phyloP scores from a whole-genome alignment of 2,888 invertebrate species.

The Tinea pellionella region DNA sequence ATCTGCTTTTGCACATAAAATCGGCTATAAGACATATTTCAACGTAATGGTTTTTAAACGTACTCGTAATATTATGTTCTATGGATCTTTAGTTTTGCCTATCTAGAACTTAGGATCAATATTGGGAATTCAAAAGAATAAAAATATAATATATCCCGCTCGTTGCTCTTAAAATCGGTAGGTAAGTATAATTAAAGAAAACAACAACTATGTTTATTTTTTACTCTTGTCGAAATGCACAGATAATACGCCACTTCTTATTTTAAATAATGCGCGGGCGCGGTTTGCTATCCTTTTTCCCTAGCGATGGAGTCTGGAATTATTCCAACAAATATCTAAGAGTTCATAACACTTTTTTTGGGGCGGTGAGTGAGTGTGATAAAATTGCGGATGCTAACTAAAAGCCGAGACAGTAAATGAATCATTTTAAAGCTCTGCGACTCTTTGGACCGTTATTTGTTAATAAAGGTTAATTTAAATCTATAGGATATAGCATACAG shows the following conservation, averaged over 20 bases:
- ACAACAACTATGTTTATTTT: too few species aligned
- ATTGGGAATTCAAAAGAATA: too few species aligned
- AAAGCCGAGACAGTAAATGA: not conserved
- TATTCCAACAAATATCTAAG: slow-evolving; percentile 48
- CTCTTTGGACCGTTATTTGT: not conserved
- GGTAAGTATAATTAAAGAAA: too few species aligned
- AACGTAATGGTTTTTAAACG: too few species aligned
- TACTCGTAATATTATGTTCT: too few species aligned
- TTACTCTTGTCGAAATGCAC: not conserved
- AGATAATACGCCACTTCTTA: not conserved
- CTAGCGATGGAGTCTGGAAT: slow-evolving; percentile 31
- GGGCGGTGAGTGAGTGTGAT: slow-evolving; percentile 14
- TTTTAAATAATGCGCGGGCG: slow-evolving; percentile 6
- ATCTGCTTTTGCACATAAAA: too few species aligned
- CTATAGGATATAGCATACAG: too few species aligned
- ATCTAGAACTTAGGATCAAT: too few species aligned
- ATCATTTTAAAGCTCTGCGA: not conserved
- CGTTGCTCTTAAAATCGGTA: too few species aligned
- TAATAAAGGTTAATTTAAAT: not conserved
- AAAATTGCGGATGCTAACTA: slow-evolving; percentile 15
- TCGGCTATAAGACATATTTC: too few species aligned
- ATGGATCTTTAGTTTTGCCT: too few species aligned
- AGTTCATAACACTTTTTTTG: slow-evolving; percentile 30
- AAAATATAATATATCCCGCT: too few species aligned
- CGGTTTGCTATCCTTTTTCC: not conserved